phyloP scores from a whole-genome alignment of 64 coral and sea anemone species.

The Montipora capricornis region DNA sequence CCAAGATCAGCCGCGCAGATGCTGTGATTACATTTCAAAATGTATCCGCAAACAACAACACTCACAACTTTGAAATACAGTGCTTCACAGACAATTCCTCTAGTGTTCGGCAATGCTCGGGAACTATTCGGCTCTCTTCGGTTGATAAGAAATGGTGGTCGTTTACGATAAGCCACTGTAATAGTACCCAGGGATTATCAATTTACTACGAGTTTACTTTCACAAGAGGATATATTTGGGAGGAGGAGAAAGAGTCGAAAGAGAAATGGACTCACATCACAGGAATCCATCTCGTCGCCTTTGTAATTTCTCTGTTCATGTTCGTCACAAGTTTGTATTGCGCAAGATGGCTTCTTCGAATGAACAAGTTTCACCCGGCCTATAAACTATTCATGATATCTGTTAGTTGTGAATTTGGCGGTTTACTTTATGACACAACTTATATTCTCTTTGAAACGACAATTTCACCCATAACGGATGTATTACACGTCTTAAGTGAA shows the following conservation, averaged over 20 bases:
- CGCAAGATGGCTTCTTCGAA: conserved; percentile 25
- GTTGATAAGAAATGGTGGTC: conserved; percentile 72
- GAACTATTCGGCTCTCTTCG: conserved; percentile 51
- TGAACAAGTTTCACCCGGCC: conserved; percentile 58
- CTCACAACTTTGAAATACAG: background rate
- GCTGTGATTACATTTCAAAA: conserved; percentile 22
- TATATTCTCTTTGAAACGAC: conserved; percentile 12
- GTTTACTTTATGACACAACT: conserved; percentile 28
- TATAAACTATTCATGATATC: conserved; percentile 68
- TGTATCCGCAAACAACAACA: background rate
- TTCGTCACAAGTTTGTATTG: conserved; percentile 12
- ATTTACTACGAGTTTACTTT: conserved; percentile 70
- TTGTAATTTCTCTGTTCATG: conserved; percentile 16
- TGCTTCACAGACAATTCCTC: background rate
- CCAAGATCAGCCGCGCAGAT: conserved; percentile 51
- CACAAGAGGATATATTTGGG: conserved; percentile 80
- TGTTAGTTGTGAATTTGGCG: conserved; percentile 54
- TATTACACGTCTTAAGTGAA: conserved; percentile 67
- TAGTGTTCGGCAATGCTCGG: conserved; percentile 62
- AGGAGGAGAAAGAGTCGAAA: conserved; percentile 35
- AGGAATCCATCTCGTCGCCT: conserved; percentile 12
- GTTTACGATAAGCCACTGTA: conserved; percentile 79
- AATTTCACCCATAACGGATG: background rate
- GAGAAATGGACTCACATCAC: conserved; percentile 25
- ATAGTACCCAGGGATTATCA: conserved; percentile 33